phyloP scores from a whole-genome alignment of 2,888 invertebrate species.

The Artemia sp. region DNA sequence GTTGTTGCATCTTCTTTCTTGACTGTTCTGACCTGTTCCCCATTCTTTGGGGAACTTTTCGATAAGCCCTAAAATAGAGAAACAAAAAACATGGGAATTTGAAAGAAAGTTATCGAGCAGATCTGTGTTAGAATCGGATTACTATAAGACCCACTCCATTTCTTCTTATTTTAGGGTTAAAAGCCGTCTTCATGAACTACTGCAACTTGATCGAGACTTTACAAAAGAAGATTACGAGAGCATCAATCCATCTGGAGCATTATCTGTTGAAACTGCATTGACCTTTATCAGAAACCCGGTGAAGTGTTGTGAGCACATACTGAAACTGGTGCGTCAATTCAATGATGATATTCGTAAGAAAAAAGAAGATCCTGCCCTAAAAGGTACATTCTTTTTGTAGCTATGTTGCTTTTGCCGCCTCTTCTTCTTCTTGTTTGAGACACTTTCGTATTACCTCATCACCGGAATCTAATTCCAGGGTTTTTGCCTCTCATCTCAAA shows the following conservation, averaged over 20 bases:
- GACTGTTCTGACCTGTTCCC: too few relatives aligned
- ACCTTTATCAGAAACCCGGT: slow-evolving; percentile 91
- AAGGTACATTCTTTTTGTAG: too few relatives aligned
- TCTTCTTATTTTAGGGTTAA: slow-evolving; percentile 54
- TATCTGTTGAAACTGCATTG: slow-evolving; percentile 75
- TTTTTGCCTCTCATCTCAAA: slow-evolving; percentile 14
- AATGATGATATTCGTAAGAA: slow-evolving; percentile 67
- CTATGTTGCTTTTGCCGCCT: too few relatives aligned
- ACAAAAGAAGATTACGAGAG: slow-evolving; percentile 61
- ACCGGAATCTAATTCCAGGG: too few relatives aligned
- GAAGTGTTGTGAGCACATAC: slow-evolving; percentile 76
- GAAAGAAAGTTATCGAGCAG: too few relatives aligned
- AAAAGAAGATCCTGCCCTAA: slow-evolving; percentile 46
- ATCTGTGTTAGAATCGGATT: too few relatives aligned
- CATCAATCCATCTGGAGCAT: slow-evolving; percentile 80
- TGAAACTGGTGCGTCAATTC: slow-evolving; percentile 65
- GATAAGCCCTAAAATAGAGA: too few relatives aligned
- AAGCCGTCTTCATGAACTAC: slow-evolving; percentile 73
- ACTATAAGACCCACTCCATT: slow-evolving; percentile 13
- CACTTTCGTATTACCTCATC: too few relatives aligned
- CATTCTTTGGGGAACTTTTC: too few relatives aligned
- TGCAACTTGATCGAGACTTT: slow-evolving; percentile 79
- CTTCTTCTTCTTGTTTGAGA: too few relatives aligned
- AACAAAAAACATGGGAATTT: too few relatives aligned
- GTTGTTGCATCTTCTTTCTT: too few relatives aligned